Base-by-base conservation (phyloP, 2,797 vertebrate genomes). In the Brotula barbata region DNA sequence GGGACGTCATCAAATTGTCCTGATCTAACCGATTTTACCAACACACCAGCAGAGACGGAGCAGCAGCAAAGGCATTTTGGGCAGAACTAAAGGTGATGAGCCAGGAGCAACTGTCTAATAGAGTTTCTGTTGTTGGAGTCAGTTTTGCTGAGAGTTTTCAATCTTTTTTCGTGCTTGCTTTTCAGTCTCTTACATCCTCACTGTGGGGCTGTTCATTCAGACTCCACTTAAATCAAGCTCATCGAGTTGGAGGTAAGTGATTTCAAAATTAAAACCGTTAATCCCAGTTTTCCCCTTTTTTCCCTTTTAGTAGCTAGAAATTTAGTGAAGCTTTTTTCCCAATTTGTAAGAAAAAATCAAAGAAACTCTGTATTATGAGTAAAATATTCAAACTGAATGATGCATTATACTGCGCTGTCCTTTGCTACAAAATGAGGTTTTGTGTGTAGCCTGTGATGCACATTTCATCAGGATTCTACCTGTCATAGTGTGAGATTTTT, bases 171-270 rank as follows among this genome's bases (percentile, higher is more conserved):
- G 6, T 4, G 1, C 7, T 20, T 20, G 41, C 25, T 36, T 52
- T 51, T 10, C 39, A 33, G 31, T 44, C 44, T 47, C 13, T 21
- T 28, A 1, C 48, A 2, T 42, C 57, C 20, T 40, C 34, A 39
- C 12, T 1, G 28, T 13, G 19, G 51, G 58, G 37, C 17, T 58
- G 17, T 19, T 7, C 5, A 8, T 28, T 4, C 25, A 28, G 8
- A 28, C 25, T 28, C 25, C 25, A 28, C 25, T 4, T 28, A 4
- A n/a, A n/a, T n/a, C n/a, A n/a, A 28, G 17, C 15, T 37, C 17
- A 25, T 51, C 11, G 8, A 46, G 33, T 40, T 62, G 47, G 64
- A 71, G 73, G 85, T 85, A 13, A 81, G 81, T 74, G 47, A 47
- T 7, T 16, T 37, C 17, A 33, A 33, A 28, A 28, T 7, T 28